Conservation (phyloP, 2,797 vertebrate genomes). For the Channa striata region DNA sequence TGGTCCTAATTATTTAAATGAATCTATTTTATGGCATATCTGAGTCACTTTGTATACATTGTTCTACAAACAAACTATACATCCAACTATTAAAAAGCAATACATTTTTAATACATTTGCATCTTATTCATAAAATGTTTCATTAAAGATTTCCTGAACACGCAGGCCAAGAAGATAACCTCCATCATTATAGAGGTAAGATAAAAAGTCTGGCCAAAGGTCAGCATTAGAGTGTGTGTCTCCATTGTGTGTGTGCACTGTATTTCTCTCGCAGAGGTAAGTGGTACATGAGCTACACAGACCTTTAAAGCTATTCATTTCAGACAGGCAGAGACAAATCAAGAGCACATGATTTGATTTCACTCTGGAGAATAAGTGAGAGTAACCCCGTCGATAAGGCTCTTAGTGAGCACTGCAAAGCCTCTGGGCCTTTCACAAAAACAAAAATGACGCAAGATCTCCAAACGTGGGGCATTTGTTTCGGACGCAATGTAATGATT, state of each 20-base stretch:
- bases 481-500: conserved; percentile 2
- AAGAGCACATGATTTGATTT: not conserved
- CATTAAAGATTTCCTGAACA: no score
- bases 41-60: no score
- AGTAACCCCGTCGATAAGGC: not conserved
- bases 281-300: not conserved
- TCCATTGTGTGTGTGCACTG: not conserved
- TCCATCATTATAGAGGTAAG: no score
- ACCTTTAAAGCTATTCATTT: conserved; percentile 11
- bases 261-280: conserved; percentile 6
- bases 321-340: conserved; percentile 2
- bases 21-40: no score
- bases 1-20: no score
- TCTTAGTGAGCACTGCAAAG: not conserved
- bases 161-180: no score
- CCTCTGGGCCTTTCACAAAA: not conserved
- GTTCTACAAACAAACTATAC: no score
- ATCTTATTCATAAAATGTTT: no score
- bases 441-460: conserved; percentile 1
- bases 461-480: not conserved
- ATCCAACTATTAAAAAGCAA: no score
- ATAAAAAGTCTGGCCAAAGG: no score
- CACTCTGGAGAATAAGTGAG: not conserved
- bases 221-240: not conserved
- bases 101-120: no score